phyloP scores from a whole-genome alignment of 1,140 invertebrate species.

The Zeugodacus cucurbitae region DNA sequence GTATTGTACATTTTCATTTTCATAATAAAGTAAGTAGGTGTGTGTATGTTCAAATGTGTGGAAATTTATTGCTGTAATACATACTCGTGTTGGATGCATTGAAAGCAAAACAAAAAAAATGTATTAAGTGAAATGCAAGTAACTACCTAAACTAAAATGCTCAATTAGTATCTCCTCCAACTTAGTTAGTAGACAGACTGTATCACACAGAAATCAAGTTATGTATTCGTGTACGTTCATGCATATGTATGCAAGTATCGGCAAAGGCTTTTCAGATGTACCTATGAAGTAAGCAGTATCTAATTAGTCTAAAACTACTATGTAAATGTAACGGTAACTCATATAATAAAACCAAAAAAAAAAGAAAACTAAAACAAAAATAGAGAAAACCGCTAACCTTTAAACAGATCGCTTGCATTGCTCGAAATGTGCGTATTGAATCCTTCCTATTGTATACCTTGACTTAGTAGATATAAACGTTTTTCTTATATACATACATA shows the following conservation, averaged over 20 bases:
- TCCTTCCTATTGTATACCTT: conserved; percentile 39
- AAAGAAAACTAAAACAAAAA: background rate
- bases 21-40: background rate
- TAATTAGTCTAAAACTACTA: background rate
- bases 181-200: background rate
- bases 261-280: conserved; percentile 7
- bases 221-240: background rate
- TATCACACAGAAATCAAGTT: background rate
- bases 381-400: background rate
- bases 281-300: conserved; percentile 5
- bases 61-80: background rate
- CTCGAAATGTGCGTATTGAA: conserved; percentile 29
- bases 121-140: background rate
- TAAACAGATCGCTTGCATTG: background rate
- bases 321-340: background rate
- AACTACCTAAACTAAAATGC: background rate
- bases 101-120: too few species aligned
- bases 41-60: background rate
- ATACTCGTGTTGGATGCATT: background rate
- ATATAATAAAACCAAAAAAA: background rate
- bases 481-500: background rate
- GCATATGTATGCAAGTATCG: background rate
- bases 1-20: background rate
- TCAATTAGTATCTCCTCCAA: conserved; percentile 4
- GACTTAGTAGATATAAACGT: conserved; percentile 14